These are phyloP conservation scores for Amorpha juglandis DNA, from an alignment of 2,888 invertebrate genomes.

Conservation along the genomic window DNA sequence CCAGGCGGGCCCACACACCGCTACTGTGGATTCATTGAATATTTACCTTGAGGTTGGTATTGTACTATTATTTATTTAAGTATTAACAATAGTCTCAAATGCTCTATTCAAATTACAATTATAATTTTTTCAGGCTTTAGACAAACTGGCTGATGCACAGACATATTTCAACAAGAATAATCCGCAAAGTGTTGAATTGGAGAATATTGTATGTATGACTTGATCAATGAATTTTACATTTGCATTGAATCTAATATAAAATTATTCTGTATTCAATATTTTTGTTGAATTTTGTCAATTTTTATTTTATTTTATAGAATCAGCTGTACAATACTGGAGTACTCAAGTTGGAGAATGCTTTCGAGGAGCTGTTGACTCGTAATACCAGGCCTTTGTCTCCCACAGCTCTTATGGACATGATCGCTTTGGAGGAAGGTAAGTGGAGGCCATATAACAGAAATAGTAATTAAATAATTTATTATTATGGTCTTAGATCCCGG, in stretches of 20 bases:
- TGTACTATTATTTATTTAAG: neutral
- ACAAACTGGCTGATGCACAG: slow-evolving; percentile 93
- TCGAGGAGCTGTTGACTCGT: slow-evolving; percentile 92
- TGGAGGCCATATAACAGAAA: neutral
- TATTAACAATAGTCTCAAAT: too few species aligned
- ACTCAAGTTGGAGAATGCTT: slow-evolving; percentile 93
- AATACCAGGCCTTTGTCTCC: slow-evolving; percentile 95
- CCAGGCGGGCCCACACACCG: slow-evolving; percentile 91
- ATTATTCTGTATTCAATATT: neutral
- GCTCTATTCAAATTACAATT: too few species aligned
- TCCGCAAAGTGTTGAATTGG: slow-evolving; percentile 95
- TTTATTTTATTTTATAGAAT: slow-evolving; percentile 72
- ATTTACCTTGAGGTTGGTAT: slow-evolving; percentile 70
- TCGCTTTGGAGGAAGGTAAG: slow-evolving; percentile 93
- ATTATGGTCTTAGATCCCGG: too few species aligned
- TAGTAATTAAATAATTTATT: too few species aligned
- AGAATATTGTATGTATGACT: slow-evolving; percentile 94
- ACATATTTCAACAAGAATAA: slow-evolving; percentile 96
- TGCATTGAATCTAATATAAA: too few species aligned
- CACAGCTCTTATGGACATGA: slow-evolving; percentile 93
- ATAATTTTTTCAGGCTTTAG: slow-evolving; percentile 87
- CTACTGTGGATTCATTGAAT: slow-evolving; percentile 84
- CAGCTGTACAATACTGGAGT: slow-evolving; percentile 92
- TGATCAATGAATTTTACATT: too few species aligned
- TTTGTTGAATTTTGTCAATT: neutral